Percentiles rank a stretch among this genome's conserved stretches.
phyloP scores from a whole-genome alignment of 2,113 vertebrate species.

The Epinephelus lanceolatus region DNA sequence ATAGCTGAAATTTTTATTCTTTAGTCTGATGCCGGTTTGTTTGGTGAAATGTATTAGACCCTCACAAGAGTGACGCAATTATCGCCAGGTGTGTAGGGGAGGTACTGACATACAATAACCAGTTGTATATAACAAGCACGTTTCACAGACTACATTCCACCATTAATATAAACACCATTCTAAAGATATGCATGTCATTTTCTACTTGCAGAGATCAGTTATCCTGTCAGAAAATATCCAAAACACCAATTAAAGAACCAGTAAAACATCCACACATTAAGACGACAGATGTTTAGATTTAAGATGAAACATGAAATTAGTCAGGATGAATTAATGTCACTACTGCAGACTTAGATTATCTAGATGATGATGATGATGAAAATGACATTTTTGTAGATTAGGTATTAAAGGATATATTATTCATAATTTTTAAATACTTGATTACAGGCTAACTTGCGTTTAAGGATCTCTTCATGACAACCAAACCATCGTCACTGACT shows the following conservation, averaged over 20 bases:
- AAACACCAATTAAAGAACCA: neutral
- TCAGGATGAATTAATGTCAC: neutral
- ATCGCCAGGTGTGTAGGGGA: neutral
- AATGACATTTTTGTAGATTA: slow-evolving; percentile 25
- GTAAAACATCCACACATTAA: slow-evolving; percentile 29
- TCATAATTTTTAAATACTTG: slow-evolving; percentile 15
- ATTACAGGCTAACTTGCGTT: slow-evolving; percentile 32
- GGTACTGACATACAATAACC: neutral
- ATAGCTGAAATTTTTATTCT: neutral
- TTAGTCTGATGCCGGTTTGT: neutral
- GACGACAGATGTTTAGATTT: slow-evolving; percentile 2
- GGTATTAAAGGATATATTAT: neutral
- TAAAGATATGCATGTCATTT: neutral
- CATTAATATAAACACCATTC: neutral
- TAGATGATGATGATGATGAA: slow-evolving; percentile 35
- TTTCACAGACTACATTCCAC: neutral
- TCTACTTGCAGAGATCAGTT: neutral
- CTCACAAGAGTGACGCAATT: neutral
- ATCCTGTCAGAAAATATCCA: neutral
- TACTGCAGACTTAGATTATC: slow-evolving; percentile 18
- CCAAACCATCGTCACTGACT: slow-evolving; percentile 13
- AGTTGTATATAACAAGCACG: neutral
- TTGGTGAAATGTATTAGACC: neutral
- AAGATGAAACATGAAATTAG: slow-evolving; percentile 39
- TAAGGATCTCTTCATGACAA: slow-evolving; percentile 15